phyloP scores from a whole-genome alignment of 2,797 vertebrate genomes.

The Heterohyrax brucei region DNA sequence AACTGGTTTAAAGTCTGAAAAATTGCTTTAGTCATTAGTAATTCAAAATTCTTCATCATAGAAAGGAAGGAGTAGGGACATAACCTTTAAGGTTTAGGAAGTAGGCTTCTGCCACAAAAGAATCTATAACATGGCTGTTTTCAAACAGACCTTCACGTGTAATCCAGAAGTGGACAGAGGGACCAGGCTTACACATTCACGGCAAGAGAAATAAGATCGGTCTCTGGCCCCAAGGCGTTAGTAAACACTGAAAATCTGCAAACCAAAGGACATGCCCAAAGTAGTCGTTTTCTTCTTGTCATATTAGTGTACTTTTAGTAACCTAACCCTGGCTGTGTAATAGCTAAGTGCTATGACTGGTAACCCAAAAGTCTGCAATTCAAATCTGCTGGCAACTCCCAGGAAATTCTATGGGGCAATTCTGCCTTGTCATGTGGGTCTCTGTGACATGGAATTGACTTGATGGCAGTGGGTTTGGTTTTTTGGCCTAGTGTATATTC shows the following conservation, averaged over 20 bases:
- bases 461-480: too few species aligned
- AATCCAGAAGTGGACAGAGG: neutral
- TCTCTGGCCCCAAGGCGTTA: neutral
- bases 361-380: too few species aligned
- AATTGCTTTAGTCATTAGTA: conserved; percentile 32
- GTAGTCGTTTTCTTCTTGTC: neutral
- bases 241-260: conserved; percentile 8
- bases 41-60: conserved; percentile 1
- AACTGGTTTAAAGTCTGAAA: conserved; percentile 1
- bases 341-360: too few species aligned
- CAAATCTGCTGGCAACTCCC: too few species aligned
- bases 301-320: neutral
- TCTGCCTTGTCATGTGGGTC: too few species aligned
- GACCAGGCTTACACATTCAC: neutral
- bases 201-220: neutral
- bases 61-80: neutral
- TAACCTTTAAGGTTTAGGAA: neutral
- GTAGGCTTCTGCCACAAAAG: neutral
- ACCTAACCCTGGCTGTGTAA: neutral
- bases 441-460: too few species aligned
- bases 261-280: neutral
- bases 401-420: too few species aligned
- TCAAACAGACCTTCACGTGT: neutral
- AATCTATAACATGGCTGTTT: neutral
- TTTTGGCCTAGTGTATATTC: neutral